These are phyloP conservation scores for Tethea ocularis DNA, from an alignment of 2,888 invertebrate genomes.

Conservation along the genomic window DNA sequence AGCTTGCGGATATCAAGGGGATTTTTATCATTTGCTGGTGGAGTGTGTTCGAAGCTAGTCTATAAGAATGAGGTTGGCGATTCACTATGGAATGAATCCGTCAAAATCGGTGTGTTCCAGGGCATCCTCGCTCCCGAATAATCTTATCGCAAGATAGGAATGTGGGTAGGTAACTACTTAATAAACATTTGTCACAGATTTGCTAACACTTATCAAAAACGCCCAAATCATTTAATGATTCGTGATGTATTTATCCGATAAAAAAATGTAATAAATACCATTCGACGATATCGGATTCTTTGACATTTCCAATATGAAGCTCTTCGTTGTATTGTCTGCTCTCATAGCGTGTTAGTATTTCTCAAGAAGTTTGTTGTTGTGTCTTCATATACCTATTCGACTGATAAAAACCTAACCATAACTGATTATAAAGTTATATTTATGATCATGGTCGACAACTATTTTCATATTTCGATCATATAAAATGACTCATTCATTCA, in stretches of 20 bases:
- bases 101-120: too few species aligned
- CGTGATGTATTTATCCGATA: not conserved
- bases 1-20: too few species aligned
- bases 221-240: not conserved
- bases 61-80: too few species aligned
- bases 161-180: not conserved
- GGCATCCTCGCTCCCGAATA: too few species aligned
- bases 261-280: not conserved
- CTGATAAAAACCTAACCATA: too few species aligned
- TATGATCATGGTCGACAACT: not conserved
- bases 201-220: not conserved
- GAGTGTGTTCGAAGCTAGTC: too few species aligned
- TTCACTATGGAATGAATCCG: too few species aligned
- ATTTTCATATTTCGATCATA: not conserved
- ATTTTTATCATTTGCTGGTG: too few species aligned
- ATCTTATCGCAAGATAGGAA: not conserved
- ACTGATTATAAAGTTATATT: not conserved
- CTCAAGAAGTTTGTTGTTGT: not conserved
- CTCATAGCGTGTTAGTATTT: slow-evolving; percentile 1
- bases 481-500: not conserved
- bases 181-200: not conserved
- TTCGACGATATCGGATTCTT: not conserved
- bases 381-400: too few species aligned
- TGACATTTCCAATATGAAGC: not conserved
- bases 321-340: not conserved